Conservation (phyloP, 2,113 vertebrate genomes). For the Ptyas mucosa region DNA sequence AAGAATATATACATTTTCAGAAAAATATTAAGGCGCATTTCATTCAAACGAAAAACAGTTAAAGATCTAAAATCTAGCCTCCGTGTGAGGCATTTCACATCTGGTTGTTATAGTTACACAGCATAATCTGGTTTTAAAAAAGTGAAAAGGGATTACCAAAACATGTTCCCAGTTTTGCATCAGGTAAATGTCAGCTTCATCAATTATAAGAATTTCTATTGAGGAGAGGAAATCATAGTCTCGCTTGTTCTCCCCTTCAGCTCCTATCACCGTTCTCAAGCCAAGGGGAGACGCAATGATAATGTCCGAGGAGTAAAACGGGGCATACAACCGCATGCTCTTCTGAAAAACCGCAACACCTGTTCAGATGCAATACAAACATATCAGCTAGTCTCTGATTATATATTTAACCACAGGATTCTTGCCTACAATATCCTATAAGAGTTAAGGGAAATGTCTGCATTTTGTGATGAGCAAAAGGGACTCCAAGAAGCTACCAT, state of each 20-base stretch:
- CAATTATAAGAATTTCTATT: conserved; percentile 89
- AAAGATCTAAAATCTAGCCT: not conserved
- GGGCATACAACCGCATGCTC: conserved; percentile 88
- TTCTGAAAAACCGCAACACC: conserved; percentile 86
- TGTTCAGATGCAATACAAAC: conserved; percentile 45
- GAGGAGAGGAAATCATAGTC: conserved; percentile 96
- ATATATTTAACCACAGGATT: not conserved
- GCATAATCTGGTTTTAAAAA: not conserved
- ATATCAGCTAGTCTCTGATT: not conserved
- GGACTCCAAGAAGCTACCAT: not conserved
- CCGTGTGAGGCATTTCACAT: not conserved
- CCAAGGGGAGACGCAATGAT: conserved; percentile 93
- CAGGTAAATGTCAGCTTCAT: conserved; percentile 92
- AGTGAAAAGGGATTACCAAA: conserved; percentile 72
- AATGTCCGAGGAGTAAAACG: conserved; percentile 96
- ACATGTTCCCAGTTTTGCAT: conserved; percentile 99
- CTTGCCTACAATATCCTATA: not conserved
- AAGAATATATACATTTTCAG: not conserved
- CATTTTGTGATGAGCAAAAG: not conserved
- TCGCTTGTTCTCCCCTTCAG: conserved; percentile 85
- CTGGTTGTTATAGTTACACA: not conserved
- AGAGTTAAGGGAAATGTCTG: not conserved
- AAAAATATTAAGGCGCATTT: not conserved
- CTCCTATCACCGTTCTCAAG: conserved; percentile 87
- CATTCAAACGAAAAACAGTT: not conserved